Evolutionary conservation across 1,140 invertebrate genomes (phyloP).

Genomic region (fruit fly (Drosophila melanogaster)): Release_6_plus_ISO1_MT NC_004354.4:3832501-3833000

Average conservation of each 20-base stretch:
- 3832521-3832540: constrained; percentile 1
- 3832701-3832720: neutral
- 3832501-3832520: constrained; percentile 27
- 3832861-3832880: constrained; percentile 2
- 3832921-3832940: constrained; percentile 36
- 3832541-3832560: constrained; percentile 7
- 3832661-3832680: neutral
- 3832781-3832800: too few relatives aligned
- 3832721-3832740: neutral
- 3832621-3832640: neutral
- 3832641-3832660: neutral
- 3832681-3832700: neutral
- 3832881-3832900: constrained; percentile 10
- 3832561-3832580: constrained; percentile 20
- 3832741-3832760: neutral
- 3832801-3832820: too few relatives aligned
- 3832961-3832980: constrained; percentile 15
- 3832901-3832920: constrained; percentile 29
- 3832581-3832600: constrained; percentile 23
- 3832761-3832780: too few relatives aligned
- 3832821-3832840: neutral
- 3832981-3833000: constrained; percentile 16
- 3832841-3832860: neutral
- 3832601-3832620: constrained; percentile 36
- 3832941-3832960: neutral